Conservation (phyloP, 2,797 vertebrate species). For the Falco naumanni region DNA sequence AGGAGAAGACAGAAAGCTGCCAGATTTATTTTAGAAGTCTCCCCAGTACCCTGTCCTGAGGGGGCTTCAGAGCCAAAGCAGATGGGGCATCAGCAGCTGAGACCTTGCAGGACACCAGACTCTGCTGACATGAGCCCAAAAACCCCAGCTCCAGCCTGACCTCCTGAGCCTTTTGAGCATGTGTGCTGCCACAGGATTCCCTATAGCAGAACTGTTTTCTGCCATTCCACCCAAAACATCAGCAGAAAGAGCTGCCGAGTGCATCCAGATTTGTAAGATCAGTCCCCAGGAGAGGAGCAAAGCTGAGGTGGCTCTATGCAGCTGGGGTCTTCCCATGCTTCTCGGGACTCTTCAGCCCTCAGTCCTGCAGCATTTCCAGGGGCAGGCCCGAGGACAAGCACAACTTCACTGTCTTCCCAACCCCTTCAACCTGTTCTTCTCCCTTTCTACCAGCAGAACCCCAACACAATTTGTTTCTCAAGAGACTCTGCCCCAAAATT, state of each 20-base stretch:
- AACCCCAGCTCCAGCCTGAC: neutral
- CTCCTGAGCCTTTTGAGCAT: neutral
- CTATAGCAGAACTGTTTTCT: neutral
- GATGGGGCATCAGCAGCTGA: neutral
- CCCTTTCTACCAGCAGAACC: neutral
- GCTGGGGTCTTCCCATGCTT: neutral
- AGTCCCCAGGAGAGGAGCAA: neutral
- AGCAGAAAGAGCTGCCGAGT: neutral
- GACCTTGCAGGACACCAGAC: neutral
- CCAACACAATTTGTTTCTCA: neutral
- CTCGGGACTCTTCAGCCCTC: neutral
- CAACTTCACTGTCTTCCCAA: neutral
- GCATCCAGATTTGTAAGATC: neutral
- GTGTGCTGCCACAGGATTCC: neutral
- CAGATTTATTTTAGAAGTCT: neutral
- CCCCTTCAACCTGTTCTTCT: neutral
- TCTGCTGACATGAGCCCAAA: neutral
- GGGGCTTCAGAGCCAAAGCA: neutral
- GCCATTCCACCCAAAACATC: neutral
- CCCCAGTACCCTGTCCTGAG: neutral
- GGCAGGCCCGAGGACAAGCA: neutral
- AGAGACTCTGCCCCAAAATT: neutral
- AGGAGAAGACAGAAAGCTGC: neutral
- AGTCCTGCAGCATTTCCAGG: neutral
- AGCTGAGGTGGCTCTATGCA: fast-evolving